Base-by-base conservation (phyloP, 2,797 vertebrate species). In the Arctocebus calabarensis region DNA sequence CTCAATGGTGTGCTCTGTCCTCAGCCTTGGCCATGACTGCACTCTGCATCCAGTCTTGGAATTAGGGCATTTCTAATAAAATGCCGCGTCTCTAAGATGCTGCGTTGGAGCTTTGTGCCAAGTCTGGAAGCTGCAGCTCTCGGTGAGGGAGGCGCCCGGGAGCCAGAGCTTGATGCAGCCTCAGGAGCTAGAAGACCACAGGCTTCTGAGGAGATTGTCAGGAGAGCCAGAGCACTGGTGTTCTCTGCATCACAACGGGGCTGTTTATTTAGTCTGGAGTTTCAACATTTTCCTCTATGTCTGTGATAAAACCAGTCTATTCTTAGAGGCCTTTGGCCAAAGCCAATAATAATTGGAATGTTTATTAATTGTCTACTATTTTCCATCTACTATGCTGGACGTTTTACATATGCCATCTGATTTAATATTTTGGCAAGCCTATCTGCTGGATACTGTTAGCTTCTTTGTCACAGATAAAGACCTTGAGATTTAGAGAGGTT, bases 231-330 rank as follows among this genome's bases (percentile, higher is more conserved):
- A 85, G 48, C 57, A 6, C 17, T 6, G 16, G 61, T 74, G 70
- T 62, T 79, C 43, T 75, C 66, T 84, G n/a, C 32, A 37, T 10
- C 8, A 3, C 25, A 78, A 27, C 81, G 8, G 25, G 45, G 75
- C 19, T 34, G 13, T 90, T 73, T 62, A 32, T 94, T 66, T 70
- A 90, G 78, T 82, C 82, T 78, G 83, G 52, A 37, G 84, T 94
- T 94, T 66, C 34, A 77, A n/a, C 29, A 25, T 95, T 48, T 77
- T 45, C 40, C 70, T 79, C 17, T 77, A 25, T 43, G 43, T 43
- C 40, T 20, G 2, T 25, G 22, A 9, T 22, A 96, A 61, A 94
- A 25, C 32, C n/a, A 79, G 40, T 16, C 27, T 70, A 0, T 83
- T 70, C 43, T 48, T 34, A 61, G 78, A 82, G 66, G 57, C 81